Evolutionary conservation across 2,113 vertebrate species (phyloP), one percentile per base, ranked within the genome.

Genomic region (Eretmochelys imbricata): DNA sequence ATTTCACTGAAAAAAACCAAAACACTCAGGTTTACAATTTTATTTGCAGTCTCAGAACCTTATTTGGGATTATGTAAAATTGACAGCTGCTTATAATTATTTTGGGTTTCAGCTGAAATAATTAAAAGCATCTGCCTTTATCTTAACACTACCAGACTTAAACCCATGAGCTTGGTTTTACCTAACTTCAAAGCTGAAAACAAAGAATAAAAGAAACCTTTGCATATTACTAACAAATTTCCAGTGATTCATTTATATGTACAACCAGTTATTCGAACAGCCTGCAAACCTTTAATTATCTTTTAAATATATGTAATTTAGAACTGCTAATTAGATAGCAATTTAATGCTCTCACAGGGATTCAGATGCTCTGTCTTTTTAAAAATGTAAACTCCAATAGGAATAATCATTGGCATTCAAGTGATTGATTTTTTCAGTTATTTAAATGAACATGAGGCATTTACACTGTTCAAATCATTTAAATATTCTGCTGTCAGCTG

Each of bases 221-320:
- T 93, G 69, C 95, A 97, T 97, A 97, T 97, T 98, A 98, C 98
- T 97, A 98, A 98, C 97, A 98, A 98, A 98, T 98, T 98, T 98
- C 97, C 97, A 96, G 97, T 95, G 97, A 98, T 98, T 98, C 98
- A 98, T 98, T 98, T 98, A 96, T 98, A 98, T 98, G 97, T 98
- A 98, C 97, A 98, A 98, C 97, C 94, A 98, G 97, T 97, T 98
- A 98, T 98, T 98, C 94, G 98, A 98, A 97, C 97, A 98, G 96
- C 94, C 97, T 98, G 98, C 98, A 98, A 99, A 98, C 98, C 98
- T 98, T 98, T 99, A 98, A 99, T 99, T 99, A 99, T 99, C 97
- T 98, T 98, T 98, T 98, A 98, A 99, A 99, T 98, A 98, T 98
- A 98, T 98, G 98, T 99, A 98, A 99, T 99, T 99, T 99, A 97